These are phyloP conservation scores for Cebus imitator DNA, from an alignment of 2,113 vertebrate species.

Conservation along the genomic window DNA sequence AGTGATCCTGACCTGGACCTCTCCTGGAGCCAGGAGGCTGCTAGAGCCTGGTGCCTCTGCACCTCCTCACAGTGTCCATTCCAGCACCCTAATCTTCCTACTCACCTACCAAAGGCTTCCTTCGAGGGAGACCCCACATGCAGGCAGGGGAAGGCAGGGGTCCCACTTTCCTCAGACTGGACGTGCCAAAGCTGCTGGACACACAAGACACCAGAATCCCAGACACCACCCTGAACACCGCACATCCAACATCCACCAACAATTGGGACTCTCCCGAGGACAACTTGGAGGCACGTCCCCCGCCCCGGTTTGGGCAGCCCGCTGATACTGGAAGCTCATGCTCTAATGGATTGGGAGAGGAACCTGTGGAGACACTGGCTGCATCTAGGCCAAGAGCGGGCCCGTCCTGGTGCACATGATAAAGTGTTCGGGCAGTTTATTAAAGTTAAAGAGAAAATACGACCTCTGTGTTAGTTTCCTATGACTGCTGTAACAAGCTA, in stretches of 20 bases:
- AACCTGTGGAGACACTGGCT: no score
- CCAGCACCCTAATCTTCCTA: no score
- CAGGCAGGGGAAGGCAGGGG: not conserved
- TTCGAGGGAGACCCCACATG: not conserved
- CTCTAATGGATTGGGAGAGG: not conserved
- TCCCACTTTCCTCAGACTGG: not conserved
- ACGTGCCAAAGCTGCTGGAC: not conserved
- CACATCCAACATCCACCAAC: not conserved
- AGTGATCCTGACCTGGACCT: no score
- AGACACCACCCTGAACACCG: not conserved
- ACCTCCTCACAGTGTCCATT: rapidly evolving
- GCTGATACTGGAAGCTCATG: conserved; percentile 12
- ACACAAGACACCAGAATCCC: not conserved
- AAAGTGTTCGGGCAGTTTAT: no score
- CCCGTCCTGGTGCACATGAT: no score
- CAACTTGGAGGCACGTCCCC: not conserved
- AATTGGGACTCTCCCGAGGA: not conserved
- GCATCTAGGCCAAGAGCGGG: no score
- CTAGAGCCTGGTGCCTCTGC: not conserved
- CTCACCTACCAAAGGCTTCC: not conserved
- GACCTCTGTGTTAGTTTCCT: no score
- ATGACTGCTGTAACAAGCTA: no score
- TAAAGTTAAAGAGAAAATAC: no score
- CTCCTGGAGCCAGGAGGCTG: not conserved
- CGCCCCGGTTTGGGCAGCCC: not conserved